phyloP scores from a whole-genome alignment of 2,113 vertebrate species.

The Corapipo altera region DNA sequence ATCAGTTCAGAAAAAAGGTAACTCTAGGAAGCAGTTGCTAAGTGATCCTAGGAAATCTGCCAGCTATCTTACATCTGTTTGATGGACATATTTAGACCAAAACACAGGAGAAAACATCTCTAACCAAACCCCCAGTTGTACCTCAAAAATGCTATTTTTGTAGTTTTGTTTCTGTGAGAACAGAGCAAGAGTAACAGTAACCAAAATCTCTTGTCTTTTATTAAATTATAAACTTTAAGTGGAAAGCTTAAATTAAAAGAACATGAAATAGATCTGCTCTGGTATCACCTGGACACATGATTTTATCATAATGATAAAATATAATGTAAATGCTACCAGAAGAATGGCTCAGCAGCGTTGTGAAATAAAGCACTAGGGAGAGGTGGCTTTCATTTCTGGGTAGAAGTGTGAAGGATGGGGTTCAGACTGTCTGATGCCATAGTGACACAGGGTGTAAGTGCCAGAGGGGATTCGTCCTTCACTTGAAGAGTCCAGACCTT shows the following conservation, averaged over 20 bases:
- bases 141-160: background rate
- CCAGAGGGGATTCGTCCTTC: background rate
- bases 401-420: background rate
- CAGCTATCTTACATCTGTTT: background rate
- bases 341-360: background rate
- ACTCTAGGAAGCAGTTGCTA: background rate
- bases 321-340: background rate
- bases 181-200: background rate
- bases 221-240: background rate
- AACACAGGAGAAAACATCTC: background rate
- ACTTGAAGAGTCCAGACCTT: rapidly evolving
- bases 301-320: background rate
- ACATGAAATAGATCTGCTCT: background rate
- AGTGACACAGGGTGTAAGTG: rapidly evolving
- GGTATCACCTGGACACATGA: background rate
- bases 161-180: background rate
- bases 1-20: background rate
- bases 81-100: background rate
- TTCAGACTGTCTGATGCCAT: background rate
- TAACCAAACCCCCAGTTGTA: background rate
- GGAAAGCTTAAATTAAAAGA: background rate
- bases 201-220: background rate
- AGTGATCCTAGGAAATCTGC: background rate
- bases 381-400: background rate
- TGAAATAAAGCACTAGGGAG: background rate